A percentile compares a stretch with the other conserved stretches of the same genome.
Evolutionary conservation across 2,797 vertebrate genomes (phyloP).

Genomic region (Clarias laeviceps): DNA sequence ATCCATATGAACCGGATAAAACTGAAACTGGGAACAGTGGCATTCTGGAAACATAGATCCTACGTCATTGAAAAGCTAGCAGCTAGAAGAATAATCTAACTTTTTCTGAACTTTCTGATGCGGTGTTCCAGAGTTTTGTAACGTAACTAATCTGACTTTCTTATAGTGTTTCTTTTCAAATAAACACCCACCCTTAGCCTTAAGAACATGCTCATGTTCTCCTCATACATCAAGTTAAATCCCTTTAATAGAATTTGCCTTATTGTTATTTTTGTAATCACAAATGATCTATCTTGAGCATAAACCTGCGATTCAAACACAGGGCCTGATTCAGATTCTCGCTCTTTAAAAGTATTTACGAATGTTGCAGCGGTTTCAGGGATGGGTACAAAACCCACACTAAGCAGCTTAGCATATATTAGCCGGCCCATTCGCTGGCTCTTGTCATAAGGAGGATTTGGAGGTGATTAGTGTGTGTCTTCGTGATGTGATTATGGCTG

Average conservation of each 20-base stretch:
- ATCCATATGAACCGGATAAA: neutral
- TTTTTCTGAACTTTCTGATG: neutral
- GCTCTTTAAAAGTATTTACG: neutral
- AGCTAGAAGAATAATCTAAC: neutral
- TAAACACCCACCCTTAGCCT: neutral
- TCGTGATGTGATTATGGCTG: constrained; percentile 52
- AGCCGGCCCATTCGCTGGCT: constrained; percentile 31
- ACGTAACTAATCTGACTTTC: neutral
- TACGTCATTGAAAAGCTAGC: neutral
- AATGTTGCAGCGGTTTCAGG: constrained; percentile 20
- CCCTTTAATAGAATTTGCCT: neutral
- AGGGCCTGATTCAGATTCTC: neutral
- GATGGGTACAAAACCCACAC: constrained; percentile 13
- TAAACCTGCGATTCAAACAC: neutral
- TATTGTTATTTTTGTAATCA: neutral
- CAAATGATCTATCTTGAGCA: neutral
- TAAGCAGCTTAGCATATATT: constrained; percentile 61
- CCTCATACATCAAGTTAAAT: neutral
- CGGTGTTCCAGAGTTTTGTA: neutral
- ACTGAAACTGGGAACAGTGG: neutral
- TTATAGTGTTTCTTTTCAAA: neutral
- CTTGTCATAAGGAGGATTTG: constrained; percentile 48
- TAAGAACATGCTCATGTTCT: neutral
- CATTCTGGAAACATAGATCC: neutral
- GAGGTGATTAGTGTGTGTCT: constrained; percentile 64